Percentiles rank a stretch among this genome's conserved stretches.
phyloP scores from a whole-genome alignment of 1,140 invertebrate genomes.

The Drosophila obscura region DNA sequence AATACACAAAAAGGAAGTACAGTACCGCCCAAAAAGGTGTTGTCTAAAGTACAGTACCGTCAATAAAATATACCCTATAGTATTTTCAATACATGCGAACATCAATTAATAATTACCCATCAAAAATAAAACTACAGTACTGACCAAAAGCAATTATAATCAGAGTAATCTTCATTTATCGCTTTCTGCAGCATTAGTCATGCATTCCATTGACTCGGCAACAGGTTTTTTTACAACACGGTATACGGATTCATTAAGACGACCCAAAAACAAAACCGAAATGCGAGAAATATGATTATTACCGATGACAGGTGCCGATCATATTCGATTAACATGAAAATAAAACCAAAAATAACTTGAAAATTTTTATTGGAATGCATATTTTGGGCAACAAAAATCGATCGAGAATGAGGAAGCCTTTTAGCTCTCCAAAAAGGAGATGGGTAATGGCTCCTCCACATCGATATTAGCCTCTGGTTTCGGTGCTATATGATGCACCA shows the following conservation, averaged over 20 bases:
- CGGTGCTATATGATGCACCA: conserved; percentile 28
- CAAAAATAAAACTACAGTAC: too few relatives aligned
- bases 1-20: too few relatives aligned
- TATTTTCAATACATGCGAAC: too few relatives aligned
- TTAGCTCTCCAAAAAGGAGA: conserved; percentile 47
- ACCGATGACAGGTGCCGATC: conserved; percentile 70
- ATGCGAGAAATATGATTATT: conserved; percentile 53
- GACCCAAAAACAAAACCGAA: conserved; percentile 26
- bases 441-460: not conserved
- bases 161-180: not conserved
- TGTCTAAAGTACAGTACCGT: too few relatives aligned
- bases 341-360: conserved; percentile 55
- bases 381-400: conserved; percentile 35
- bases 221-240: conserved; percentile 56
- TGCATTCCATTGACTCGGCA: conserved; percentile 10
- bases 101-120: too few relatives aligned
- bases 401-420: conserved; percentile 30
- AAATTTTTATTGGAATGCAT: conserved; percentile 46
- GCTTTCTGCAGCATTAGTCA: conserved; percentile 45
- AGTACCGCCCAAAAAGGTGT: too few relatives aligned
- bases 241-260: conserved; percentile 41
- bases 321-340: conserved; percentile 70
- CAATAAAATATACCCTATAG: too few relatives aligned
- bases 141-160: not conserved
- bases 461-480: not conserved